phyloP scores from a whole-genome alignment of 1,140 invertebrate species.

The Stratiolaelaps scimitus region DNA sequence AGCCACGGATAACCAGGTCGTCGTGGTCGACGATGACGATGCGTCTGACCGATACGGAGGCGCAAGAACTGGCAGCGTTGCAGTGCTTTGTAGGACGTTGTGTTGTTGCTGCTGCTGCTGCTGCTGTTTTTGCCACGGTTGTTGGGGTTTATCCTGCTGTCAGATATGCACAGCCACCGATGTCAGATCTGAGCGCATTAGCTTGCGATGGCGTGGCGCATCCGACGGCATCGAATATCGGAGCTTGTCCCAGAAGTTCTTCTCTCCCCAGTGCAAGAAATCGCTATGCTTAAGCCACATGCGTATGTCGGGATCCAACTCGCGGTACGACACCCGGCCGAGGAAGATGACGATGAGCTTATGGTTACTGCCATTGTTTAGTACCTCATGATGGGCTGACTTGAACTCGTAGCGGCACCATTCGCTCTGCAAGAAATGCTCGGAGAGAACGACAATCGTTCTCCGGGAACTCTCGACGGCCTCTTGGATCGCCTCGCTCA shows the following conservation, averaged over 20 bases:
- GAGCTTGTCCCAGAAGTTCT: constrained; percentile 84
- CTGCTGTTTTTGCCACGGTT: not conserved
- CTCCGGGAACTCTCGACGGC: constrained; percentile 72
- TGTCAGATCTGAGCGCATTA: constrained; percentile 9
- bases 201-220: constrained; percentile 39
- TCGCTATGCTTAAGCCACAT: constrained; percentile 84
- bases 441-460: constrained; percentile 78
- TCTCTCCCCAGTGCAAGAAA: constrained; percentile 78
- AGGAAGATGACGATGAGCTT: constrained; percentile 71
- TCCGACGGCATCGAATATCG: constrained; percentile 70
- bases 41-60: no score
- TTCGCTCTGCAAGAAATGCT: constrained; percentile 83
- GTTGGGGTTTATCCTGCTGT: not conserved
- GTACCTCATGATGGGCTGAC: constrained; percentile 73
- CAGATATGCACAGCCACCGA: constrained; percentile 25
- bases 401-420: constrained; percentile 87
- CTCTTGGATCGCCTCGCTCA: constrained; percentile 72
- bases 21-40: no score
- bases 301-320: constrained; percentile 75
- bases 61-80: not conserved
- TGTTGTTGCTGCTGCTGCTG: no score
- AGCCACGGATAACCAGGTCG: no score
- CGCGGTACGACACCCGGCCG: constrained; percentile 54
- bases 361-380: constrained; percentile 57
- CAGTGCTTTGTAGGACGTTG: not conserved